phyloP scores from a whole-genome alignment of 2,888 invertebrate species.

The Boloria selene region DNA sequence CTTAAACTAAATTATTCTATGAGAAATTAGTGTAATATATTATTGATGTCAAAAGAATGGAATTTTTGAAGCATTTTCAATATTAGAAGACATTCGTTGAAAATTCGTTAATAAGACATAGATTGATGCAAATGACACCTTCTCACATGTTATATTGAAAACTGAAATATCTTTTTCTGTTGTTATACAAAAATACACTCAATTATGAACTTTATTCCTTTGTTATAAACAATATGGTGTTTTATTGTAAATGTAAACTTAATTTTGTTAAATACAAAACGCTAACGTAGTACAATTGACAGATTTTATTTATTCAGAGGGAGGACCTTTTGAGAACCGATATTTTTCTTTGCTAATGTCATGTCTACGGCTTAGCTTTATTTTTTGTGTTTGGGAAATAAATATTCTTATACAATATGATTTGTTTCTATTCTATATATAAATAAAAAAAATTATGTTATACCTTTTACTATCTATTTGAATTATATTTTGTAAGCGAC shows the following conservation, averaged over 20 bases:
- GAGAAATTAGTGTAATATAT: neutral
- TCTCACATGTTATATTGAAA: constrained; percentile 51
- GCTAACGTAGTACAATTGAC: constrained; percentile 71
- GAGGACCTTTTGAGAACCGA: constrained; percentile 47
- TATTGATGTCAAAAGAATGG: neutral
- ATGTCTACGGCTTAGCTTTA: constrained; percentile 39
- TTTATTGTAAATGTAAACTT: neutral
- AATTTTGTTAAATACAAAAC: constrained; percentile 39
- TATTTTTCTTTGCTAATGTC: constrained; percentile 51
- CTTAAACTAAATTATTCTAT: too few species aligned
- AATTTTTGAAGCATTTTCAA: constrained; percentile 16
- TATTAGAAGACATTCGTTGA: constrained; percentile 47
- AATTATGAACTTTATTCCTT: constrained; percentile 24
- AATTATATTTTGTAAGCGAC: too few species aligned
- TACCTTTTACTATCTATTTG: neutral
- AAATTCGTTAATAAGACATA: constrained; percentile 70
- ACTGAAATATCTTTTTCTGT: constrained; percentile 31
- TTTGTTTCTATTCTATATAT: constrained; percentile 1
- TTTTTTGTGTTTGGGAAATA: constrained; percentile 13
- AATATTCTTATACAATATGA: neutral
- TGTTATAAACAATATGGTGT: constrained; percentile 15
- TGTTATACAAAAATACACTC: neutral
- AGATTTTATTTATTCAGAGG: constrained; percentile 73
- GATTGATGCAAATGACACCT: constrained; percentile 77
- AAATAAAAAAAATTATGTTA: too few species aligned